phyloP scores from a whole-genome alignment of 1,140 invertebrate species.

The Caenorhabditis brenneri region DNA sequence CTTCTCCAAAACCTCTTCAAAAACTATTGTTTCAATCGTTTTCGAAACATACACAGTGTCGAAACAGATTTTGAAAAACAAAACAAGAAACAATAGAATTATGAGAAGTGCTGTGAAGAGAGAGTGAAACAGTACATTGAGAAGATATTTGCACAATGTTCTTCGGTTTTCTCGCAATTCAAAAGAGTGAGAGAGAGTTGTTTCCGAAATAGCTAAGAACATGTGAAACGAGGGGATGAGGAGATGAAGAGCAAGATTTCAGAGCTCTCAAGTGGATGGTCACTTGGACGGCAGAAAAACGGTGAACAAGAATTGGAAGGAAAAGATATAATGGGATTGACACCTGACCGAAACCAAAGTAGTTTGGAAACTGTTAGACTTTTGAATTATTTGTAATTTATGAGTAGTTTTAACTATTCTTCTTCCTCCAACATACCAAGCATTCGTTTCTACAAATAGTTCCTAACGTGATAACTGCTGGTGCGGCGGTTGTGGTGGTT shows the following conservation, averaged over 20 bases:
- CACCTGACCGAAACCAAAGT: not conserved
- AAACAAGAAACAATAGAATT: conserved; percentile 27
- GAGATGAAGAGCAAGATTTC: conserved; percentile 20
- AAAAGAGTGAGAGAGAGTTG: not conserved
- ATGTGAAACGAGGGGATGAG: not conserved
- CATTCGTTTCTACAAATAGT: conserved; percentile 29
- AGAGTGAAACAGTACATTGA: not conserved
- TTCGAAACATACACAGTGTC: not conserved
- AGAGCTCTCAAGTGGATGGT: conserved; percentile 19
- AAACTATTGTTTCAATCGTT: not conserved
- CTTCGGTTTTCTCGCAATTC: conserved; percentile 5
- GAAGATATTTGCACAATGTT: conserved; percentile 20
- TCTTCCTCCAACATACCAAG: not conserved
- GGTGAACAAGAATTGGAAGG: not conserved
- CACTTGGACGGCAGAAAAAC: conserved; percentile 16
- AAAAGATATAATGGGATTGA: not conserved
- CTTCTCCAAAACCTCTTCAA: not conserved
- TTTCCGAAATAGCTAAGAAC: conserved; percentile 35
- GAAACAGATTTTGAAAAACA: not conserved
- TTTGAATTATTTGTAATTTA: no score
- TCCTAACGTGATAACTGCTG: not conserved
- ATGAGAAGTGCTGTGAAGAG: not conserved
- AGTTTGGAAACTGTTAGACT: no score
- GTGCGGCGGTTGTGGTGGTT: not conserved
- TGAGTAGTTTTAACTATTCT: not conserved